Evolutionary conservation across 2,797 vertebrate species (phyloP), one percentile per base, ranked within the genome.

Genomic region (Graptemys geographica): DNA sequence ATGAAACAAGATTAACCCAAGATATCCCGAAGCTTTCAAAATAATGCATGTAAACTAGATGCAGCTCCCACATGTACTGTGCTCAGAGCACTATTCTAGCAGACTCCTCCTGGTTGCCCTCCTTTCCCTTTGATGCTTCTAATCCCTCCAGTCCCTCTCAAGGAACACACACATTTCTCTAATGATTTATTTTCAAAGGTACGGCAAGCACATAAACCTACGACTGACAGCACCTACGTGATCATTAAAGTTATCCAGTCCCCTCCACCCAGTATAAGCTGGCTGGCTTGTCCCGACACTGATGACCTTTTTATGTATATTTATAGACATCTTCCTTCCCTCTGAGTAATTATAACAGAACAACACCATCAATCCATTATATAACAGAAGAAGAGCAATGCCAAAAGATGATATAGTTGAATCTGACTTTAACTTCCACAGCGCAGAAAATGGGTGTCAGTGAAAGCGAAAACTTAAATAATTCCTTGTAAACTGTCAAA

Each of bases 261-360:
- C 74, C 83, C 31, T 6, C 91, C 89, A 93, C 83, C 92, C 76
- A 53, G 57, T 51, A 1, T 11, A 95, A 92, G 90, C 27, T 47
- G 88, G 18, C 53, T 96, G 57, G 23, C 81, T 95, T 2, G 1
- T 95, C 51, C 80, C 92, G 78, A 89, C 74, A 56, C 65, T 33
- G 4, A 23, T 86, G 92, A 96, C 80, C 80, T 95, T 95, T 88
- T 82, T 47, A 89, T 93, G 59, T 69, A 79, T 93, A 96, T 93
- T 91, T 81, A 93, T 81, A 79, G 81, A 1, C 1, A 83, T 93
- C 51, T 92, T 94, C 49, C n/a, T 53, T 65, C 62, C 80, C 56
- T 33, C 74, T 86, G 88, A 49, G 90, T 93, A 89, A 92, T 16
- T 56, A 80, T 56, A 4, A 11, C 81, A 93, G 72, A 95, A 95